Evolutionary conservation across 2,888 invertebrate genomes (phyloP), one percentile per base, ranked within the genome.

Genomic region (Philopedon plagiatum): DNA sequence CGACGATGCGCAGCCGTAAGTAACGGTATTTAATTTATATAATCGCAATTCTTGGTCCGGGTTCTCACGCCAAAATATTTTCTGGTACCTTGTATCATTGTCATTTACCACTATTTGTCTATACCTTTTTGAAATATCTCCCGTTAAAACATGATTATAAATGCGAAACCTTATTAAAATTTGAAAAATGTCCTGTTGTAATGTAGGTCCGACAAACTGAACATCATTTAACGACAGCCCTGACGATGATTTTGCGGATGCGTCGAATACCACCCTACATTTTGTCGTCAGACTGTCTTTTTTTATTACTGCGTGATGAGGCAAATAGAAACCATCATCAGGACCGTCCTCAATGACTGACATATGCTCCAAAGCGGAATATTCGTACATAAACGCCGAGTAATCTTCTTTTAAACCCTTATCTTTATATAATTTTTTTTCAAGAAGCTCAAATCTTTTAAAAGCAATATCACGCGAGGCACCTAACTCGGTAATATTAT

Each of bases 221-320:
- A 60, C 67, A 46, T 57, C 57, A 60, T 67, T 67, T 29, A 65
- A 18, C 9, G 65, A 65, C 74, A 76, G 21, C 74, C 37, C 15
- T 41, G 54, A 60, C 26, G 63, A 34, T 11, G 78, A 70, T 39
- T 64, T 66, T 5, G 69, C 61, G 2, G 79, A 79, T 13, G 72
- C 74, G 62, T 79, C 74, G 57, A 79, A 79, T 5, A 79, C 78
- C 0, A 78, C 77, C 8, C 79, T 56, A n/a, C 29, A 56, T 21
- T 61, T 61, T 9, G 61, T 61, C 3, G 61, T 61, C 13, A 23
- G 19, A n/a, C 44, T 44, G 2, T 21, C 11, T n/a, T 61, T 11
- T 23, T 63, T 63, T 7, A 63, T 49, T 11, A 63, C 49, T 1
- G 63, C 63, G 18, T 63, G 63, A 63, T 49, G 63, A n/a, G 32